These are phyloP conservation scores for Tortrix viridana DNA, from an alignment of 2,888 invertebrate species.

Conservation along the genomic window DNA sequence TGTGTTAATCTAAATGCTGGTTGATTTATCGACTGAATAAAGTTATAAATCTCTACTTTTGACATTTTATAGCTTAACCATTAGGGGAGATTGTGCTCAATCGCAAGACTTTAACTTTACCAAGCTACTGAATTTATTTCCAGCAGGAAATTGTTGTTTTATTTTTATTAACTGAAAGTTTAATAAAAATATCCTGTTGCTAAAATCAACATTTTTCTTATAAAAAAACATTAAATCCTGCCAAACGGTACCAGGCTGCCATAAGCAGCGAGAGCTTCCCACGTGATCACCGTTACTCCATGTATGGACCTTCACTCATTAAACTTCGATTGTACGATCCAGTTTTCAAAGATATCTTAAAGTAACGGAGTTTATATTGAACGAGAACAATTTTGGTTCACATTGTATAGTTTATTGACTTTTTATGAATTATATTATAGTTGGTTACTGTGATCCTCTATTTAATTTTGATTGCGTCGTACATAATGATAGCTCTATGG, in stretches of 20 bases:
- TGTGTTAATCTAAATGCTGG: background rate
- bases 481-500: background rate
- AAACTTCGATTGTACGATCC: constrained; percentile 22
- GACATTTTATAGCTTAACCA: background rate
- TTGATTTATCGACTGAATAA: constrained; percentile 6
- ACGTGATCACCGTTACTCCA: constrained; percentile 30
- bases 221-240: background rate
- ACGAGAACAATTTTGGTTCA: constrained; percentile 9
- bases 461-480: background rate
- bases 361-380: constrained; percentile 14
- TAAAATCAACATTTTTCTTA: background rate
- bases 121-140: no score
- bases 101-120: no score
- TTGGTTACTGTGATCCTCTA: background rate
- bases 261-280: constrained; percentile 16
- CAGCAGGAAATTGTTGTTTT: background rate
- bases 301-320: constrained; percentile 25
- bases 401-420: constrained; percentile 11
- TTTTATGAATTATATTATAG: constrained; percentile 2
- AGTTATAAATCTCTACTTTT: constrained; percentile 4
- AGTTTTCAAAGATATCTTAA: constrained; percentile 25
- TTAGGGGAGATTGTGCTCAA: no score
- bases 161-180: background rate
- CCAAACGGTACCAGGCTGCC: constrained; percentile 2
- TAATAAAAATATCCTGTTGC: background rate